phyloP scores from a whole-genome alignment of 1,140 invertebrate species.

The Anastatus disparis region DNA sequence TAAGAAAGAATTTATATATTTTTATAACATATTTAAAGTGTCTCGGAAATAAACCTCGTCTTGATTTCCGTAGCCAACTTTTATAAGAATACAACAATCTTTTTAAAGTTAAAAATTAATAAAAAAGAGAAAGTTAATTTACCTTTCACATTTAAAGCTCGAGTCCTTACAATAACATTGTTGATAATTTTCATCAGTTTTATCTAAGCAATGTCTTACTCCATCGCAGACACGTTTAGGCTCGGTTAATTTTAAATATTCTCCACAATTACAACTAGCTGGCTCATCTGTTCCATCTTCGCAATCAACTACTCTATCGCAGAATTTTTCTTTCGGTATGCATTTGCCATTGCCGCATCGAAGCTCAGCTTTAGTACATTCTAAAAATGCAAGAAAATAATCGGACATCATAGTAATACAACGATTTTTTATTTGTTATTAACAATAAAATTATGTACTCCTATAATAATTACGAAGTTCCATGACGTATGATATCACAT shows the following conservation, averaged over 20 bases:
- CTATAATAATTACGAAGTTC: too few species aligned
- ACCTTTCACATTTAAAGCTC: slow-evolving; percentile 66
- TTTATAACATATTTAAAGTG: too few species aligned
- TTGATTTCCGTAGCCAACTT: too few species aligned
- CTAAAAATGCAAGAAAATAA: slow-evolving; percentile 57
- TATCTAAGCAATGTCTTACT: slow-evolving; percentile 80
- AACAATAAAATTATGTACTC: too few species aligned
- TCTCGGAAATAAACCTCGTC: too few species aligned
- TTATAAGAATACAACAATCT: too few species aligned
- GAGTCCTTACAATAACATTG: slow-evolving; percentile 72
- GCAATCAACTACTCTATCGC: slow-evolving; percentile 76
- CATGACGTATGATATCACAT: too few species aligned
- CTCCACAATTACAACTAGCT: slow-evolving; percentile 71
- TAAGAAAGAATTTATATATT: too few species aligned
- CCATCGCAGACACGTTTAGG: slow-evolving; percentile 81
- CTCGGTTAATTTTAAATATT: slow-evolving; percentile 74
- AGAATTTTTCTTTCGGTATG: slow-evolving; percentile 75
- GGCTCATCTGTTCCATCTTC: slow-evolving; percentile 80
- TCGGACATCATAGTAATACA: too few species aligned
- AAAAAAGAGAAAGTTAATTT: not conserved
- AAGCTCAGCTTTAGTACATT: slow-evolving; percentile 70
- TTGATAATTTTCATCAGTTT: slow-evolving; percentile 78
- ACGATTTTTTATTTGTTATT: too few species aligned
- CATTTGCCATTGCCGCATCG: slow-evolving; percentile 76
- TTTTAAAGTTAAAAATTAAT: too few species aligned